Evolutionary conservation across 2,797 vertebrate genomes (phyloP).

Genomic region (Epinephelus awoara): DNA sequence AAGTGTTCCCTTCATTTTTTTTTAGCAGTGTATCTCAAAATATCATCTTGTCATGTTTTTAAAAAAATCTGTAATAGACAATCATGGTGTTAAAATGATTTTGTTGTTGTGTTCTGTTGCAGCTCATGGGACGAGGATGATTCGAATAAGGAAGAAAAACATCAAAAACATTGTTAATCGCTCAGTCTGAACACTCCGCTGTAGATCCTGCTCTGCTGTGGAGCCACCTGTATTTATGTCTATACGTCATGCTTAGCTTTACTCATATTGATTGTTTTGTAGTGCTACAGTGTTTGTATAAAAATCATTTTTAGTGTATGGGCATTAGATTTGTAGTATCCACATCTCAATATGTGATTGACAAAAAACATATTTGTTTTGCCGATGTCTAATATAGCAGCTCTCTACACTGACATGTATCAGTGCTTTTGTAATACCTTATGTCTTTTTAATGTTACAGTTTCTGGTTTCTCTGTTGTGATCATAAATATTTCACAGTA

Average conservation of each 20-base stretch:
- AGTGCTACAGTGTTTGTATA: slow-evolving; percentile 3
- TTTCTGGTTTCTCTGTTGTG: background rate
- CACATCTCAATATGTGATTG: slow-evolving; percentile 9
- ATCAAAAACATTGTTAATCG: slow-evolving; percentile 58
- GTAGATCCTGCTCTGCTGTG: slow-evolving; percentile 25
- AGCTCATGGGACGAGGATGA: slow-evolving; percentile 58
- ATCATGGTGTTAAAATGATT: background rate
- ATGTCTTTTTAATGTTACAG: background rate
- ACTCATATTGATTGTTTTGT: slow-evolving; percentile 19
- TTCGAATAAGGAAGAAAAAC: slow-evolving; percentile 84
- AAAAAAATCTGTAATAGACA: background rate
- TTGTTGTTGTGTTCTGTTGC: slow-evolving; percentile 24
- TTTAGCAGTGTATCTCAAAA: too few relatives aligned
- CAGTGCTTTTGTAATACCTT: background rate
- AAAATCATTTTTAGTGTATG: background rate
- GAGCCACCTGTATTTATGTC: slow-evolving; percentile 73
- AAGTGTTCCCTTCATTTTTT: too few relatives aligned
- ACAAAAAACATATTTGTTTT: slow-evolving; percentile 57
- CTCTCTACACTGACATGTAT: slow-evolving; percentile 7
- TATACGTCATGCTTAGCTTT: slow-evolving; percentile 44
- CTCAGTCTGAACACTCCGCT: slow-evolving; percentile 42
- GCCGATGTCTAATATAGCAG: slow-evolving; percentile 8
- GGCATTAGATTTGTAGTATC: slow-evolving; percentile 21
- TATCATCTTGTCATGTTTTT: too few relatives aligned
- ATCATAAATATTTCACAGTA: background rate